Conservation (phyloP, 1,140 invertebrate species). For the Diprion similis region DNA sequence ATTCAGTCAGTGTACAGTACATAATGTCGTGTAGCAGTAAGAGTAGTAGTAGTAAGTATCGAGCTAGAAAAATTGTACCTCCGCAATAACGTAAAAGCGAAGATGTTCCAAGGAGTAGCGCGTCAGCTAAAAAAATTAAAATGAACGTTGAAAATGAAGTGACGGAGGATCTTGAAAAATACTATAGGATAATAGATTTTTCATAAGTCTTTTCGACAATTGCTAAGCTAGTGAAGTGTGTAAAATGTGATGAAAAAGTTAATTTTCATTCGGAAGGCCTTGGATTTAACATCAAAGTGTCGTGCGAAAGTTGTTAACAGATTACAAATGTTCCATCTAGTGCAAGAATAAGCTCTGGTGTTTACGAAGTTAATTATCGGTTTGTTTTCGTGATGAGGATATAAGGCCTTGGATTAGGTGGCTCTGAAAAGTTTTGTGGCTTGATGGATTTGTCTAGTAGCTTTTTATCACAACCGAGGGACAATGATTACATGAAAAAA, state of each 20-base stretch:
- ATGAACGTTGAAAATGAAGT: conserved; percentile 9
- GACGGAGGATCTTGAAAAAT: conserved; percentile 25
- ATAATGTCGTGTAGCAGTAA: too few species aligned
- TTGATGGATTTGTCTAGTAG: conserved; percentile 27
- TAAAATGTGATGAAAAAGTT: conserved; percentile 29
- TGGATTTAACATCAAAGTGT: conserved; percentile 28
- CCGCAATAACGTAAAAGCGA: conserved; percentile 27
- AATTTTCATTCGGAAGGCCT: conserved; percentile 24
- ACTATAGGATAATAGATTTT: conserved; percentile 32
- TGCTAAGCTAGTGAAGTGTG: conserved; percentile 29
- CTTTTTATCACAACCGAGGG: conserved; percentile 23
- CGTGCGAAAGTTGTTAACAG: conserved; percentile 27
- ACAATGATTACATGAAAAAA: conserved; percentile 16
- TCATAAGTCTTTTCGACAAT: conserved; percentile 27
- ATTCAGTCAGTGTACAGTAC: too few species aligned
- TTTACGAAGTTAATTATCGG: conserved; percentile 26
- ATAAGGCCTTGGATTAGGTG: conserved; percentile 25
- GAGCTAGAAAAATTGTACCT: conserved; percentile 26
- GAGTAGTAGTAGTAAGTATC: too few species aligned
- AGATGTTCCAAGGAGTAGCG: conserved; percentile 19
- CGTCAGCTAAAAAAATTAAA: conserved; percentile 31
- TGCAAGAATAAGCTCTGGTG: conserved; percentile 22
- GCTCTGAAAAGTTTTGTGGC: conserved; percentile 31
- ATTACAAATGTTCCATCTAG: conserved; percentile 24
- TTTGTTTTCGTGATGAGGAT: conserved; percentile 28